Base-by-base conservation (phyloP, 2,888 invertebrate genomes). In the Diplolepis rosae region DNA sequence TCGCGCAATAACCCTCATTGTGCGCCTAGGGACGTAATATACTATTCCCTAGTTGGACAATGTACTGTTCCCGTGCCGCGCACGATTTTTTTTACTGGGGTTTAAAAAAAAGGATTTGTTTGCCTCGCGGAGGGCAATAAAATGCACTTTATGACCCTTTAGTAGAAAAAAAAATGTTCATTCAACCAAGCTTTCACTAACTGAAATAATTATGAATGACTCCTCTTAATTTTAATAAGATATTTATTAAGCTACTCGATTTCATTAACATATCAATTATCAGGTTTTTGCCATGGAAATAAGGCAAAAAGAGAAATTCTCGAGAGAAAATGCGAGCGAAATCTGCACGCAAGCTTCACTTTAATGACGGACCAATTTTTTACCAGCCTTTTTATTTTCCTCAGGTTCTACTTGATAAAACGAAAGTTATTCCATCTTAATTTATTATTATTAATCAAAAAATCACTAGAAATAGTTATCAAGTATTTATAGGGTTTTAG, bases 271-370 rank as follows among this genome's bases (percentile, higher is more conserved):
- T 13, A 7, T 13, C 24, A 61, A 27, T n/a, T 0, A 24, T 13
- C 7, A 61, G 11, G 7, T 39, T 56, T 54, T 27, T 22, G 22
- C 9, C 15, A 42, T 27, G 6, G 39, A 39, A 22, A 39, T 61
- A 9, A 61, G 27, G 7, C 39, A 42, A n/a, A 61, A 61, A 61
- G 39, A n/a, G 7, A 28, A n/a, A 13, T 52, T 28, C 28, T 22
- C 24, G 27, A 0, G 13, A 61, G 39, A 61, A 61, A 22, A 61
- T n/a, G 22, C 13, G n/a, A 39, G 61, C 24, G 61, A 61, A 61
- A 39, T 39, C 39, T 61, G 39, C 61, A 61, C 61, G 39, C 61
- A 61, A 32, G 9, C 28, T 15, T 52, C 30, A 27, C n/a, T 52
- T 30, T 30, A 15, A 30, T 30, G 11, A 50, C n/a, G 52, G 30